These are phyloP conservation scores for Nannoperca australis DNA, from an alignment of 2,797 vertebrate species.

Conservation along the genomic window DNA sequence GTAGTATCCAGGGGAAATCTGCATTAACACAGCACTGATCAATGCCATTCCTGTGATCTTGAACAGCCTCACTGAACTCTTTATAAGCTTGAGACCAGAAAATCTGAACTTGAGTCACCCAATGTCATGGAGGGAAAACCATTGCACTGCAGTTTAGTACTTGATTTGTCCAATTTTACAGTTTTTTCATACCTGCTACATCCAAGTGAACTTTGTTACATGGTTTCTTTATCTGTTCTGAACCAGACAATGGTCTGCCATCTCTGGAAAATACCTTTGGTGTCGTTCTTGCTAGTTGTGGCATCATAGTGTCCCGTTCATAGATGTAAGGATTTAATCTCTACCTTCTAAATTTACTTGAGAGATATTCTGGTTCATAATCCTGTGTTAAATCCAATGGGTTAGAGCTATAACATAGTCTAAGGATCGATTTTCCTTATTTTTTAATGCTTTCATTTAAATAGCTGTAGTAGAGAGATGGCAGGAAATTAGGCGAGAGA, in stretches of 20 bases:
- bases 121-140: background rate
- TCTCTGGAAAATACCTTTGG: background rate
- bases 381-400: background rate
- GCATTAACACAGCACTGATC: background rate
- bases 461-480: background rate
- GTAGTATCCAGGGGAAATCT: slow-evolving; percentile 9
- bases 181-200: background rate
- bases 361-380: background rate
- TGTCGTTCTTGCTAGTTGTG: background rate
- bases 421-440: background rate
- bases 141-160: background rate
- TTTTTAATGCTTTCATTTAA: background rate
- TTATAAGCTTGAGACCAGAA: slow-evolving; percentile 2
- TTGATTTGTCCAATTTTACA: slow-evolving; percentile 6
- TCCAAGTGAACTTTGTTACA: background rate
- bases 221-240: background rate
- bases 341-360: background rate
- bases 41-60: background rate
- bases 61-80: background rate
- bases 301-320: background rate
- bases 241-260: background rate
- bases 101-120: slow-evolving; percentile 8
- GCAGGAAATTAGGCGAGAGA: background rate
- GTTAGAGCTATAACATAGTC: background rate
- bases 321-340: background rate